Conservation (phyloP, 2,797 vertebrate genomes). For the Chelon auratus region DNA sequence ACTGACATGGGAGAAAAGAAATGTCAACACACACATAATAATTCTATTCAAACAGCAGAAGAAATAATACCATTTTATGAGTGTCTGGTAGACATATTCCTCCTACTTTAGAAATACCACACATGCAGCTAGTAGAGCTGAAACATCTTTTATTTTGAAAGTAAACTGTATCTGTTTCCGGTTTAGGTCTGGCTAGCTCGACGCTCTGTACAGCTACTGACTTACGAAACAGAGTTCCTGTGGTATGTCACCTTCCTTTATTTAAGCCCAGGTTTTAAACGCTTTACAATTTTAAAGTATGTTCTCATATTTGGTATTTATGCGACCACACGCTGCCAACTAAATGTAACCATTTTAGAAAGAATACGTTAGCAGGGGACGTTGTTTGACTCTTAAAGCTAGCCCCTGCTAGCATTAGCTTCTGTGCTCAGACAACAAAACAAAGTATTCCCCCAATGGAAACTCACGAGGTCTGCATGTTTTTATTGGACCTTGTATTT, state of each 20-base stretch:
- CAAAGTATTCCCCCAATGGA: conserved; percentile 37
- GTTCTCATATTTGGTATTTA: not conserved
- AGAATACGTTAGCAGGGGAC: not conserved
- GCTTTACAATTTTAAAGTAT: not conserved
- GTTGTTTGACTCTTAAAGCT: not conserved
- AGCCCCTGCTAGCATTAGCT: conserved; percentile 35
- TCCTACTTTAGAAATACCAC: too few relatives aligned
- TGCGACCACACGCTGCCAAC: accelerated
- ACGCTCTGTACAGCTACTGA: accelerated
- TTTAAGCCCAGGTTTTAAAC: accelerated
- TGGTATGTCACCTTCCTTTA: conserved; percentile 58
- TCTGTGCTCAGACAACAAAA: conserved; percentile 19
- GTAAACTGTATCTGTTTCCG: accelerated
- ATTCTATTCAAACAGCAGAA: too few relatives aligned
- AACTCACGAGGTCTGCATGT: not conserved
- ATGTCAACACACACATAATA: too few relatives aligned
- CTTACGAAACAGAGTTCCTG: conserved; percentile 44
- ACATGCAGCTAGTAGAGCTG: too few relatives aligned
- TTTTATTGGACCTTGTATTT: not conserved
- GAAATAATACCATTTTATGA: too few relatives aligned
- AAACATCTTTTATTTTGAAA: conserved; percentile 61
- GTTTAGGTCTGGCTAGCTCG: not conserved
- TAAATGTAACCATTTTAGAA: not conserved
- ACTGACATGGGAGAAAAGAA: too few relatives aligned
- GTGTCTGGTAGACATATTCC: too few relatives aligned